These are phyloP conservation scores for Sarcophaga subvicina DNA, from an alignment of 2,888 invertebrate genomes.

Conservation along the genomic window DNA sequence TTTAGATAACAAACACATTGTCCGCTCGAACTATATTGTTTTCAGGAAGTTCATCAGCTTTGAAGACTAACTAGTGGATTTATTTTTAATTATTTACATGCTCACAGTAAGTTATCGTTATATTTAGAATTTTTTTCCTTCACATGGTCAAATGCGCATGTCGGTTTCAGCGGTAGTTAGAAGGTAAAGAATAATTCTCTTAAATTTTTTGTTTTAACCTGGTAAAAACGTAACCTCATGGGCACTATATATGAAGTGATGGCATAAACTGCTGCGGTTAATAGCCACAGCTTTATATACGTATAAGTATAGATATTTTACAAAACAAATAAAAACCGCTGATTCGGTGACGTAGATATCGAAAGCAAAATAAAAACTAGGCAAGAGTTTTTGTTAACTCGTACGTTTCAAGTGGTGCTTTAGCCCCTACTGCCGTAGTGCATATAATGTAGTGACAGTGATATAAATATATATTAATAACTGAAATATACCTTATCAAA, in stretches of 20 bases:
- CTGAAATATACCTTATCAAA: too few relatives aligned
- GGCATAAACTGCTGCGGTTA: constrained; percentile 51
- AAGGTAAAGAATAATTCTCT: background rate
- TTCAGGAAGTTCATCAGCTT: too few relatives aligned
- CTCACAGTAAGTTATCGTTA: too few relatives aligned
- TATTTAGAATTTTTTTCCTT: too few relatives aligned
- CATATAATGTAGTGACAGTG: background rate
- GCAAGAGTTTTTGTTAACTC: constrained; percentile 27
- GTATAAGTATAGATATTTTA: background rate
- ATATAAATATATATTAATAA: background rate
- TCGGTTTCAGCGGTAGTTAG: background rate
- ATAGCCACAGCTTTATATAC: constrained; percentile 20
- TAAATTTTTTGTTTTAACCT: constrained; percentile 17
- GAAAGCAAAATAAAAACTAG: constrained; percentile 22
- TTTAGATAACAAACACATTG: too few relatives aligned
- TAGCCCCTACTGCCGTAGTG: background rate
- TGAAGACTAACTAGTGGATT: too few relatives aligned
- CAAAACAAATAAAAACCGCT: background rate
- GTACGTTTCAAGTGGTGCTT: constrained; percentile 19
- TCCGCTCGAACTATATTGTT: too few relatives aligned
- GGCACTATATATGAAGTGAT: constrained; percentile 32
- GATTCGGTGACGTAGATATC: constrained; percentile 70
- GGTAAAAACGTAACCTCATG: constrained; percentile 44
- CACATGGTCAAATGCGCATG: constrained; percentile 41
- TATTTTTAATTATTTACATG: too few relatives aligned